Conservation (phyloP, 2,888 invertebrate species). For the Hoplodrina ambigua region DNA sequence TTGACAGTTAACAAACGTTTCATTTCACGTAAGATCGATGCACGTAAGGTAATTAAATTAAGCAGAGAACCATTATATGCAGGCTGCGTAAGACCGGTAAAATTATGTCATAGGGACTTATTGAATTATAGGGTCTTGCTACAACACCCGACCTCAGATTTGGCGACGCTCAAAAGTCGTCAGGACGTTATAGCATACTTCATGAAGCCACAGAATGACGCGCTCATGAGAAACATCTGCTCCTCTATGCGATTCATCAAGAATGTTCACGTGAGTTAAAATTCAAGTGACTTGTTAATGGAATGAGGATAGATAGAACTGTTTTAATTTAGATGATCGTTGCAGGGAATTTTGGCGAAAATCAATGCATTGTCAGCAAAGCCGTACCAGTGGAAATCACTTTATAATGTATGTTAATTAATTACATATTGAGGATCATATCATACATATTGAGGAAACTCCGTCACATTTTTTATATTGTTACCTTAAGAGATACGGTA, state of each 20-base stretch:
- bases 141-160: slow-evolving; percentile 92
- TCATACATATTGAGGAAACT: too few species aligned
- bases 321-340: slow-evolving; percentile 28
- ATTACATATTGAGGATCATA: neutral
- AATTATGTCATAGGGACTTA: neutral
- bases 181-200: slow-evolving; percentile 93
- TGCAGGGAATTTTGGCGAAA: slow-evolving; percentile 91
- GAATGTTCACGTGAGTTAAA: slow-evolving; percentile 90
- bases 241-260: slow-evolving; percentile 91
- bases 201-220: slow-evolving; percentile 90
- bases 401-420: slow-evolving; percentile 91
- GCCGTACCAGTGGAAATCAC: slow-evolving; percentile 92
- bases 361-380: slow-evolving; percentile 92
- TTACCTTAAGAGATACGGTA: too few species aligned
- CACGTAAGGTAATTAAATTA: too few species aligned
- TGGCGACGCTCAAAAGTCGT: slow-evolving; percentile 90
- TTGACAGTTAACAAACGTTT: too few species aligned
- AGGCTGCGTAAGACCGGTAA: too few species aligned
- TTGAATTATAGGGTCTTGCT: slow-evolving; percentile 91
- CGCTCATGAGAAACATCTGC: slow-evolving; percentile 91
- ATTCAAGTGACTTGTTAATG: neutral
- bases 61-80: too few species aligned
- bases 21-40: too few species aligned
- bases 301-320: neutral
- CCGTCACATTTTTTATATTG: too few species aligned